Percentiles rank a stretch among this genome's conserved stretches.
Conservation (phyloP, 2,113 vertebrate species). For the Gopherus evgoodei region DNA sequence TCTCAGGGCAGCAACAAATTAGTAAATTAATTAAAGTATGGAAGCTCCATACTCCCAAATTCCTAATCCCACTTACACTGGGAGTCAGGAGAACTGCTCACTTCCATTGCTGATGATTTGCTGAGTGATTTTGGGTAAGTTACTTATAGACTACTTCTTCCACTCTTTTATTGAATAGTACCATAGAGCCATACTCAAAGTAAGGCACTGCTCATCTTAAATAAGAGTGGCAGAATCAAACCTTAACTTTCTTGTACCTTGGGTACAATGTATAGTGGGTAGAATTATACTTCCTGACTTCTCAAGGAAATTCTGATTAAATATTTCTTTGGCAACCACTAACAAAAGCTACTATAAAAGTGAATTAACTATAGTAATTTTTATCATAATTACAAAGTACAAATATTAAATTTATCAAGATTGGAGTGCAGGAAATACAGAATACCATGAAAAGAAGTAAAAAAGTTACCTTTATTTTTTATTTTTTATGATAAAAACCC, state of each 20-base stretch:
- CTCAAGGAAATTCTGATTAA: not conserved
- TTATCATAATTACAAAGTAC: not conserved
- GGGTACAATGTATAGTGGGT: not conserved
- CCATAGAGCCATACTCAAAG: not conserved
- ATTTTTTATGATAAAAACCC: no score
- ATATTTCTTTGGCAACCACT: not conserved
- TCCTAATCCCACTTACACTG: not conserved
- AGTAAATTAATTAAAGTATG: not conserved
- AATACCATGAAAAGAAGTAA: not conserved
- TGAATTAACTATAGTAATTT: not conserved
- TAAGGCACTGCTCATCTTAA: not conserved
- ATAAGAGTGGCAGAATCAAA: not conserved
- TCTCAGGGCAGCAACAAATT: not conserved
- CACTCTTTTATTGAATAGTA: not conserved
- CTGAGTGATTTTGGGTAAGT: not conserved
- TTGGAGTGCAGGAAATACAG: not conserved
- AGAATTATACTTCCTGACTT: not conserved
- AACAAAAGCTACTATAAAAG: not conserved
- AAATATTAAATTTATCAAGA: not conserved
- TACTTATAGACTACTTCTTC: not conserved
- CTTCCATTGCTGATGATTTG: not conserved
- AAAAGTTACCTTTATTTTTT: not conserved
- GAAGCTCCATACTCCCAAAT: not conserved
- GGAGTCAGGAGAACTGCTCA: not conserved
- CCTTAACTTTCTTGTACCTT: not conserved